Evolutionary conservation across 2,888 invertebrate genomes (phyloP).

Genomic region (Petrophora chlorosata): DNA sequence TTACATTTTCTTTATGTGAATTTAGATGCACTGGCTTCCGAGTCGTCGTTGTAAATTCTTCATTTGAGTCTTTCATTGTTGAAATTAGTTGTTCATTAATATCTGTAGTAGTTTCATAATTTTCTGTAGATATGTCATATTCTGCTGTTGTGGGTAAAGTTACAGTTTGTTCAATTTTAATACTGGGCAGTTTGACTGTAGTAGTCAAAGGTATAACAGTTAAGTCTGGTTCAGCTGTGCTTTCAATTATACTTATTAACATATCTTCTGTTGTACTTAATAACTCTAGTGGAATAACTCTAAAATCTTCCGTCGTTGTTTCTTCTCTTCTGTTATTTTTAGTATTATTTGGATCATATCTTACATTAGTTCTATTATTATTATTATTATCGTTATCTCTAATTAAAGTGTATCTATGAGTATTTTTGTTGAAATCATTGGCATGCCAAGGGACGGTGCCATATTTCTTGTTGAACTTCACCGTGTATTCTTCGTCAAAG

Average conservation of each 20-base stretch:
- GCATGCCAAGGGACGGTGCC: slow-evolving; percentile 59
- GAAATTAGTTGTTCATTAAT: slow-evolving; percentile 14
- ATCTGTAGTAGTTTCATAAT: slow-evolving; percentile 36
- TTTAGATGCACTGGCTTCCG: slow-evolving; percentile 9
- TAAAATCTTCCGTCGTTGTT: slow-evolving; percentile 59
- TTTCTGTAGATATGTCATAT: slow-evolving; percentile 35
- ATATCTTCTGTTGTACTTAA: slow-evolving; percentile 68
- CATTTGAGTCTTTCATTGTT: slow-evolving; percentile 17
- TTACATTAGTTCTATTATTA: slow-evolving; percentile 14
- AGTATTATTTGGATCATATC: slow-evolving; percentile 28
- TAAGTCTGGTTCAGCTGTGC: slow-evolving; percentile 65
- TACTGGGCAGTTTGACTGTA: slow-evolving; percentile 51
- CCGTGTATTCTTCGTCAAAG: slow-evolving; percentile 68
- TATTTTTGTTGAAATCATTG: slow-evolving; percentile 60
- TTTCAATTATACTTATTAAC: slow-evolving; percentile 58
- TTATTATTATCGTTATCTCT: slow-evolving; percentile 43
- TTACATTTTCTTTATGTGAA: slow-evolving; percentile 5
- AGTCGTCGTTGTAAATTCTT: slow-evolving; percentile 5
- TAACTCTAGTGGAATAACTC: slow-evolving; percentile 73
- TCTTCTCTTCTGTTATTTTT: slow-evolving; percentile 41
- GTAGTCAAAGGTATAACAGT: slow-evolving; percentile 71
- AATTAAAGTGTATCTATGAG: slow-evolving; percentile 65
- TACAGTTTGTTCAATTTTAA: slow-evolving; percentile 60
- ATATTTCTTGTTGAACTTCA: slow-evolving; percentile 67
- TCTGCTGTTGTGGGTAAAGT: slow-evolving; percentile 56